Conservation (phyloP, 2,797 vertebrate species). For the Varecia variegata region DNA sequence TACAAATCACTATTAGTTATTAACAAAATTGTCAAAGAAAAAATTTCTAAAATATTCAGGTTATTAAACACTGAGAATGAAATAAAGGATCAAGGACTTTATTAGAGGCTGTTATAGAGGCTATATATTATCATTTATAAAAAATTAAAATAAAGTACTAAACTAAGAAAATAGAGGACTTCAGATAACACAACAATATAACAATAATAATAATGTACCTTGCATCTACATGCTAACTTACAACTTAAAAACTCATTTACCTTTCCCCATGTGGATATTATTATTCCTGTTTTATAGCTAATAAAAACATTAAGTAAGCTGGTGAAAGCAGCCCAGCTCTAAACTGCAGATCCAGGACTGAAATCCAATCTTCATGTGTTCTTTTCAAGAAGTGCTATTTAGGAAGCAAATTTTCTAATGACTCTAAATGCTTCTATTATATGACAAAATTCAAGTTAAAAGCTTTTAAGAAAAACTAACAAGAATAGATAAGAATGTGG, state of each 20-base stretch:
- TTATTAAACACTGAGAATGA: not conserved
- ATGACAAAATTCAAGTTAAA: not conserved
- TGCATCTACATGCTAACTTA: not conserved
- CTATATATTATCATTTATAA: not conserved
- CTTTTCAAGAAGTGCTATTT: not conserved
- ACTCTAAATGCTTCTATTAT: not conserved
- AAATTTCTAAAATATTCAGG: not conserved
- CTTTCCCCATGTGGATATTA: not conserved
- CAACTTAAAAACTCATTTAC: not conserved
- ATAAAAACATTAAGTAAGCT: not conserved
- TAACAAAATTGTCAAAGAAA: not conserved
- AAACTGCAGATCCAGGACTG: not conserved
- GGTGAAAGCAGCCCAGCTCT: not conserved
- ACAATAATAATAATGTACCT: not conserved
- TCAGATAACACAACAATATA: not conserved
- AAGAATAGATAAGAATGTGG: not conserved
- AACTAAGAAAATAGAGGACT: not conserved
- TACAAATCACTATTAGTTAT: not conserved
- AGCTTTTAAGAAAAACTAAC: not conserved
- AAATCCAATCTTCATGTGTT: not conserved
- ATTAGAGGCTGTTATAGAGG: not conserved
- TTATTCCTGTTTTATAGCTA: not conserved
- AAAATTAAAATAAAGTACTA: not conserved
- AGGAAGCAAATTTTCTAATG: not conserved
- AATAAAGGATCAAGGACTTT: not conserved